Base-by-base conservation (phyloP, 2,113 vertebrate genomes). In the Myocastor coypus region DNA sequence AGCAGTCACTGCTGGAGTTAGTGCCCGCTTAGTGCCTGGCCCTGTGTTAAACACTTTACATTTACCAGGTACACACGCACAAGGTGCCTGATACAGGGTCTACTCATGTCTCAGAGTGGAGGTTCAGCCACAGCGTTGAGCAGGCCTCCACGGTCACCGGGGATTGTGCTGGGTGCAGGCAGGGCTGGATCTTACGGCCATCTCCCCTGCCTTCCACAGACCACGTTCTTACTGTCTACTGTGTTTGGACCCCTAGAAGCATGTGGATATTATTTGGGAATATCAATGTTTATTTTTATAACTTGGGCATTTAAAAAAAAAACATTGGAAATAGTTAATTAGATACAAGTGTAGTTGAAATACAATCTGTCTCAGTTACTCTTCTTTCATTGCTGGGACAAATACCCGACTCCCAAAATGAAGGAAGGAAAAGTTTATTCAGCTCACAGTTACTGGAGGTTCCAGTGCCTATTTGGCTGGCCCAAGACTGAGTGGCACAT, bases 221-320 rank as follows among this genome's bases (percentile, higher is more conserved):
- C 20, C 26, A 75, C 2, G 12, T 83, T 95, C 42, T 68, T 26
- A 78, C 20, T 55, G 63, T 34, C 75, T 59, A 20, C 46, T 59
- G 1, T 57, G 12, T 12, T 40, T 50, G 40, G 16, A 89, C 34
- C 82, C 37, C 63, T 66, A 20, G 14, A 37, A 94, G 30, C 92
- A 55, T 5, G 69, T 77, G n/a, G 50, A 14, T 26, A 37, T 89
- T 95, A 91, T 75, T 52, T 83, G 24, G 68, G 3, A 73, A 68
- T 14, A 37, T 69, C 28, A 40, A 13, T 71, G 57, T 86, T 88
- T 17, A 85, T 94, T 94, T 92, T 83, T 89, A 34, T 80, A 83
- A 71, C 22, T 16, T 91, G 46, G 80, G 28, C 92, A 50, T 86
- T 57, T 87, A 81, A 63, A 91, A 7, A 80, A 57, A 75, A 83